A percentile compares a stretch with the other conserved stretches of the same genome.
phyloP scores from a whole-genome alignment of 1,140 invertebrate species.

The Planococcus citri region DNA sequence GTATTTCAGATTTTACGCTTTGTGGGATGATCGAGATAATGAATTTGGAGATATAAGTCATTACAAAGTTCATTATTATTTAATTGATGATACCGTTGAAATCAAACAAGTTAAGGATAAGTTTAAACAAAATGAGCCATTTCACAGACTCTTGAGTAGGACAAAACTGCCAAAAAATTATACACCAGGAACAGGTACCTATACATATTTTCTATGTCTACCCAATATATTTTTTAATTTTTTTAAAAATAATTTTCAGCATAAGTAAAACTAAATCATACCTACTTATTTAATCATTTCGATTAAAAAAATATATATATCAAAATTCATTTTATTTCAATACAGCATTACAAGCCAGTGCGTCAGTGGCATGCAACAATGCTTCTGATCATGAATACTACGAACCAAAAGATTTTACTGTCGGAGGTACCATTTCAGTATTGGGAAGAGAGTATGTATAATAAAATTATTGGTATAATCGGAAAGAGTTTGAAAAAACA shows the following conservation, averaged over 20 bases:
- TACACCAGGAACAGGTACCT: background rate
- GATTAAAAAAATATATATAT: background rate
- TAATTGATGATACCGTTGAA: conserved; percentile 65
- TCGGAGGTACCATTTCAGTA: conserved; percentile 54
- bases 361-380: background rate
- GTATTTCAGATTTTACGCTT: conserved; percentile 63
- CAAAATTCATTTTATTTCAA: too few species aligned
- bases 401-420: conserved; percentile 56
- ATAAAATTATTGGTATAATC: too few species aligned
- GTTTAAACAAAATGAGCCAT: conserved; percentile 39
- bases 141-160: conserved; percentile 54
- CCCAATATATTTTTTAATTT: background rate
- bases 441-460: conserved; percentile 41
- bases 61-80: conserved; percentile 58
- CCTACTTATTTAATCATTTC: background rate
- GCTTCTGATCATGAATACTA: conserved; percentile 47
- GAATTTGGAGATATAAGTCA: conserved; percentile 46
- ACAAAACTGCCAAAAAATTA: conserved; percentile 64
- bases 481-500: background rate
- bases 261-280: background rate
- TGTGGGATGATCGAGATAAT: conserved; percentile 58
- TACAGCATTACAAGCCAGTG: background rate
- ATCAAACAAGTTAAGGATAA: conserved; percentile 33
- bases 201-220: background rate
- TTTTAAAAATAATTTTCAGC: too few species aligned